Evolutionary conservation across 1,140 invertebrate species (phyloP).

Genomic region (Drosophila guanche): DNA sequence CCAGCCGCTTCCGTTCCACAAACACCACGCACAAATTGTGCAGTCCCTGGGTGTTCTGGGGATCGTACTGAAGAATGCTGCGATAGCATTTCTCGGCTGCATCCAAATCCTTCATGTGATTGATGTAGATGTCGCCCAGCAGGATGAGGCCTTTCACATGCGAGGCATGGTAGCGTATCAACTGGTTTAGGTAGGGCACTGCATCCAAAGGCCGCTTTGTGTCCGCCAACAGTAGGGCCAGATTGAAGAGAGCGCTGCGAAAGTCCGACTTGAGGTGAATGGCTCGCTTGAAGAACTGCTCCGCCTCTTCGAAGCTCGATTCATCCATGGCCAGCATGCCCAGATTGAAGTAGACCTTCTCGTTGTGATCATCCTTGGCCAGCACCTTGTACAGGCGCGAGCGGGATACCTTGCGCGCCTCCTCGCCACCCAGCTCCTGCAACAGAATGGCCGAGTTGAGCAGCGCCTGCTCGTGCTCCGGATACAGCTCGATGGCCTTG

Average conservation of each 20-base stretch:
- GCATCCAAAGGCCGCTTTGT: constrained; percentile 94
- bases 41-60: constrained; percentile 95
- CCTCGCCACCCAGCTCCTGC: constrained; percentile 92
- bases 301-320: constrained; percentile 92
- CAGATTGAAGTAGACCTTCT: constrained; percentile 96
- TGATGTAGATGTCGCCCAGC: constrained; percentile 98
- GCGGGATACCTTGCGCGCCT: constrained; percentile 90
- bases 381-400: constrained; percentile 92
- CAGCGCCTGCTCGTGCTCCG: constrained; percentile 96
- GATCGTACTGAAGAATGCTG: constrained; percentile 93
- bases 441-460: constrained; percentile 97
- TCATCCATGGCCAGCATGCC: constrained; percentile 99
- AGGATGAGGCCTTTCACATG: constrained; percentile 97
- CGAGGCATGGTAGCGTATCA: constrained; percentile 95
- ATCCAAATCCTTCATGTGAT: constrained; percentile 96
- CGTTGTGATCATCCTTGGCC: constrained; percentile 91
- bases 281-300: constrained; percentile 94
- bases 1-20: constrained; percentile 94
- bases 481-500: constrained; percentile 95
- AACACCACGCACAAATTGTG: constrained; percentile 98
- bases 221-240: constrained; percentile 95
- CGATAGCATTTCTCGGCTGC: constrained; percentile 97
- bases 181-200: constrained; percentile 95
- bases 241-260: constrained; percentile 96
- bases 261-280: constrained; percentile 94